phyloP scores from a whole-genome alignment of 30 jellyfish, hydroid and myxozoan species.

The Nemopilema nomurai region DNA sequence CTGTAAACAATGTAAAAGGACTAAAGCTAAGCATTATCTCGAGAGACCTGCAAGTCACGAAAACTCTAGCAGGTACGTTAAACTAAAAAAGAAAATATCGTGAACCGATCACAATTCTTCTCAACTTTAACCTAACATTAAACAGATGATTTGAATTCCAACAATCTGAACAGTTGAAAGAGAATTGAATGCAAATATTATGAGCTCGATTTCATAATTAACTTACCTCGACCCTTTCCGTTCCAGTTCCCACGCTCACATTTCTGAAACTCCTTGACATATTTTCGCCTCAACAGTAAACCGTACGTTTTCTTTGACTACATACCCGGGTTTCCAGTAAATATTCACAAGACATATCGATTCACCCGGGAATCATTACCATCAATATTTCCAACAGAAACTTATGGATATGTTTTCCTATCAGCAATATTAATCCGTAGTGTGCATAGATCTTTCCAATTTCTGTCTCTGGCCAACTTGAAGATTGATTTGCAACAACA shows the following conservation, averaged over 20 bases:
- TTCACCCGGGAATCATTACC: background rate
- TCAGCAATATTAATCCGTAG: background rate
- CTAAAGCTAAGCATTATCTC: background rate
- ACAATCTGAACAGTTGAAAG: background rate
- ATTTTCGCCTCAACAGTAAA: background rate
- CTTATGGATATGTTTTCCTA: background rate
- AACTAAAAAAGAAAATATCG: background rate
- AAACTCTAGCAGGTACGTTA: background rate
- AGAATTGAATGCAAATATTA: background rate
- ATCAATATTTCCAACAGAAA: background rate
- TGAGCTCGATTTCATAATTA: background rate
- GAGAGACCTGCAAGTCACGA: background rate
- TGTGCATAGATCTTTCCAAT: background rate
- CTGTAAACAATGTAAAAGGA: background rate
- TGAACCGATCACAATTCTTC: background rate
- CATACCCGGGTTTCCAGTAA: background rate
- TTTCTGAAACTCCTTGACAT: conserved; percentile 16
- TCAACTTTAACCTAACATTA: background rate
- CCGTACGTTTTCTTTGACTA: background rate
- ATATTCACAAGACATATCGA: background rate
- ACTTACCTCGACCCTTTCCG: conserved; percentile 29
- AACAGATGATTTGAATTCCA: background rate
- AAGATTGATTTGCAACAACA: background rate
- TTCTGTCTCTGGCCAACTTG: background rate
- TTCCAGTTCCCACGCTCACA: conserved; percentile 16